Evolutionary conservation across 2,797 vertebrate genomes (phyloP), one percentile per base, ranked within the genome.

Genomic region (Myotis myotis): DNA sequence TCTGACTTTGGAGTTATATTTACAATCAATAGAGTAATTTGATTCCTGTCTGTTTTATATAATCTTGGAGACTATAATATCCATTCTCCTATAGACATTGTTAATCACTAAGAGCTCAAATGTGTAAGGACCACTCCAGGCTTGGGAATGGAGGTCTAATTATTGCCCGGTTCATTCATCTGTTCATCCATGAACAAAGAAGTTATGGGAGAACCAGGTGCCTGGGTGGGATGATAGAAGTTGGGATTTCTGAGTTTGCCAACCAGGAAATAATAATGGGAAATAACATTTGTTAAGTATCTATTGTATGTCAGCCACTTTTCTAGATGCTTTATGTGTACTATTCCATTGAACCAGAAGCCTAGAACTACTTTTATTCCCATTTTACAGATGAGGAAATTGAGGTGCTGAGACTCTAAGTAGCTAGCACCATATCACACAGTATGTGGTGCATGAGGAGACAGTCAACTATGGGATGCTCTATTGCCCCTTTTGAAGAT

Each of bases 291-390:
- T 88, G 28, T 81, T 79, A 87, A 87, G 55, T 89, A 44, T 9
- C 55, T 75, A 66, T 41, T 68, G 44, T 25, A 55, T 62, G 57
- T 64, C 60, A 41, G 22, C 22, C 51, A 22, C 28, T 76, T 28
- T 94, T 80, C 82, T 89, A 83, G 57, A 80, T 86, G 68, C 36
- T 91, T 81, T 78, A 68, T 62, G 44, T 62, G 72, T 49, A 78
- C 25, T 91, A 94, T 85, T 93, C 28, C 55, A 89, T 74, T 94
- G 79, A 93, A 91, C 9, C 22, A 64, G 64, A 97, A 89, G 44
- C 57, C 75, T 82, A 51, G 36, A 89, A 81, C 44, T 82, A 91
- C 36, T 96, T 92, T 80, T 68, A 93, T 64, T 82, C 19, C 47
- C n/a, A 93, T 64, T 91, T 91, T 80, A 64, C 55, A 78, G 25